Base-by-base conservation (phyloP, 2,113 vertebrate species). In the Nibea albiflora region DNA sequence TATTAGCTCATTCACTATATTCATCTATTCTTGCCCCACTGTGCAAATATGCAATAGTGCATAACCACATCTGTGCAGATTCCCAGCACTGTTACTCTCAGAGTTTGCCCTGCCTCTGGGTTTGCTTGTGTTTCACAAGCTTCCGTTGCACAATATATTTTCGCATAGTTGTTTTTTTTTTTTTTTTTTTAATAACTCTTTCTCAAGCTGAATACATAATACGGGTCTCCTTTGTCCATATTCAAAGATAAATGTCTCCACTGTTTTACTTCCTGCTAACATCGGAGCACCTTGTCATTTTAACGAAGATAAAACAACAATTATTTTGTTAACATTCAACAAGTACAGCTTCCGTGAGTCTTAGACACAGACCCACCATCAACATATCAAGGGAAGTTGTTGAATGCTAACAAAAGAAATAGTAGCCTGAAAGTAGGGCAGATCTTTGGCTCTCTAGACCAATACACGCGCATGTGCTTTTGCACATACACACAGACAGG, bases 301-400 rank as follows among this genome's bases (percentile, higher is more conserved):
- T 10, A 82, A 78, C 73, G 44, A 75, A 84, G 82, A 90, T 82
- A 88, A 85, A 92, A 89, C 82, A 90, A 85, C 85, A 89, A 90
- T 89, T 86, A 90, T 88, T 89, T 86, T 81, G 84, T 88, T 71
- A 89, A 89, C 84, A 80, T 84, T 90, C 88, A 88, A 85, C 88
- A 88, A 88, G 80, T 77, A 47, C 74, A 79, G 74, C 85, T 83
- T 88, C 73, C 62, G 60, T 4, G 53, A 63, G 83, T 85, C 80
- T 86, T 78, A 84, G 56, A 71, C 66, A 50, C 71, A 86, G 70
- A 67, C 80, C 60, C 39, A 80, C 85, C 76, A 80, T 89, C 88
- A 87, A 80, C 84, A 82, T 80, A 81, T 83, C 80, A 78, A 80
- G 81, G 77, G 79, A 85, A 84, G 77, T 80, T 86, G 82, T 70